Evolutionary conservation across 2,888 invertebrate species (phyloP).

Genomic region (Agonum fuliginosum): DNA sequence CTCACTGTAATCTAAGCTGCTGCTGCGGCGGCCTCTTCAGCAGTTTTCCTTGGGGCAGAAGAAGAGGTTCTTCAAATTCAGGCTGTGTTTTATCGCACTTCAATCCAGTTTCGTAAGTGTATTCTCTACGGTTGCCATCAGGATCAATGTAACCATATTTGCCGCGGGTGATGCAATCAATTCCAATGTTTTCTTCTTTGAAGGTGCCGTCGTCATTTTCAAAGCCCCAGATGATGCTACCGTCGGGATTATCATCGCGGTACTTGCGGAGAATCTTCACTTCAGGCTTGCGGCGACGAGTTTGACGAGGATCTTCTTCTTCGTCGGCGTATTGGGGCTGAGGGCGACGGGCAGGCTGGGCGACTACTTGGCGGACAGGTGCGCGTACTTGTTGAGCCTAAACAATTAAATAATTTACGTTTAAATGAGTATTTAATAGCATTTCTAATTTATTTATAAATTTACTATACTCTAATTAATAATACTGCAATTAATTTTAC

Average conservation of each 20-base stretch:
- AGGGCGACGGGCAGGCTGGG: slow-evolving; percentile 68
- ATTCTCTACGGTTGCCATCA: slow-evolving; percentile 87
- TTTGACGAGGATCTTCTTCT: slow-evolving; percentile 69
- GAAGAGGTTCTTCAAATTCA: slow-evolving; percentile 65
- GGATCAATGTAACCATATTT: slow-evolving; percentile 91
- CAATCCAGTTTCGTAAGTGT: slow-evolving; percentile 88
- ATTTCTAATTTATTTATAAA: too few relatives aligned
- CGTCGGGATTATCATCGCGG: slow-evolving; percentile 86
- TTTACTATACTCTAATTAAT: too few relatives aligned
- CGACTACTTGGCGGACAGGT: slow-evolving; percentile 75
- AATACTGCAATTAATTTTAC: too few relatives aligned
- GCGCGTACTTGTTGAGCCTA: slow-evolving; percentile 70
- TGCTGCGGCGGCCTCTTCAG: slow-evolving; percentile 40
- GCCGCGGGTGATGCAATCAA: slow-evolving; percentile 81
- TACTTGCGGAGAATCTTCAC: slow-evolving; percentile 75
- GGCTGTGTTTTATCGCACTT: slow-evolving; percentile 78
- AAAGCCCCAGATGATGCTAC: slow-evolving; percentile 91
- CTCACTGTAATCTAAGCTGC: slow-evolving; percentile 48
- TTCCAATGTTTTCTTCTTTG: slow-evolving; percentile 88
- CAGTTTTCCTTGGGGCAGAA: slow-evolving; percentile 38
- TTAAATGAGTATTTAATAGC: too few relatives aligned
- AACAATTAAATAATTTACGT: not conserved
- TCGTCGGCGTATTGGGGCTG: slow-evolving; percentile 68
- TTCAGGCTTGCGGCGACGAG: slow-evolving; percentile 69
- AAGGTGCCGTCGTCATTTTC: slow-evolving; percentile 92